Conservation (phyloP, 2,797 vertebrate species). For the Brotula barbata region DNA sequence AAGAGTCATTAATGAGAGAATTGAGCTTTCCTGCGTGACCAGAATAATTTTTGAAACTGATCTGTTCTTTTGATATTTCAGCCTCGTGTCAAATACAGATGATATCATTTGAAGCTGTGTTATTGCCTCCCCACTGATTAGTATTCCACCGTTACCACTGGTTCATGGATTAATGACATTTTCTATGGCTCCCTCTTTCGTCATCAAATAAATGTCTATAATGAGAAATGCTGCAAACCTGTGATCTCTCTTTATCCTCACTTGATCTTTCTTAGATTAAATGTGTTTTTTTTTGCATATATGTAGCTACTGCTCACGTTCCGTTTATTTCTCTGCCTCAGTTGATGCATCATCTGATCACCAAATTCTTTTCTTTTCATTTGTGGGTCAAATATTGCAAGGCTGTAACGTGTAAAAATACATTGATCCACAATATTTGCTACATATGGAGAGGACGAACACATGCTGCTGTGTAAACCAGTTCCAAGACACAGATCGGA, state of each 20-base stretch:
- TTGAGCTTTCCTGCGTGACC: not conserved
- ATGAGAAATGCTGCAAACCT: constrained; percentile 45
- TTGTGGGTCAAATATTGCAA: no score
- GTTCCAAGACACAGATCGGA: no score
- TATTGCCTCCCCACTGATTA: constrained; percentile 15
- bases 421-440: no score
- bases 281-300: constrained; percentile 14
- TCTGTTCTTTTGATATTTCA: constrained; percentile 15
- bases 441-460: no score
- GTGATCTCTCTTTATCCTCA: constrained; percentile 47
- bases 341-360: no score
- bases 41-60: constrained; percentile 12
- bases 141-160: constrained; percentile 22
- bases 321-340: constrained; percentile 1
- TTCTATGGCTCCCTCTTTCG: constrained; percentile 42
- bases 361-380: no score
- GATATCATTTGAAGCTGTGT: constrained; percentile 22
- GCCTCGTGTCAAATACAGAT: constrained; percentile 23
- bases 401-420: no score
- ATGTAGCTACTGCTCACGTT: constrained; percentile 2
- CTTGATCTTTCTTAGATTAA: constrained; percentile 35
- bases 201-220: constrained; percentile 57
- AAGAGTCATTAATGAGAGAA: constrained; percentile 15
- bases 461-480: no score
- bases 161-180: constrained; percentile 45